Evolutionary conservation across 2,888 invertebrate genomes (phyloP), one percentile per base, ranked within the genome.

Genomic region (Drosophila colorata): DNA sequence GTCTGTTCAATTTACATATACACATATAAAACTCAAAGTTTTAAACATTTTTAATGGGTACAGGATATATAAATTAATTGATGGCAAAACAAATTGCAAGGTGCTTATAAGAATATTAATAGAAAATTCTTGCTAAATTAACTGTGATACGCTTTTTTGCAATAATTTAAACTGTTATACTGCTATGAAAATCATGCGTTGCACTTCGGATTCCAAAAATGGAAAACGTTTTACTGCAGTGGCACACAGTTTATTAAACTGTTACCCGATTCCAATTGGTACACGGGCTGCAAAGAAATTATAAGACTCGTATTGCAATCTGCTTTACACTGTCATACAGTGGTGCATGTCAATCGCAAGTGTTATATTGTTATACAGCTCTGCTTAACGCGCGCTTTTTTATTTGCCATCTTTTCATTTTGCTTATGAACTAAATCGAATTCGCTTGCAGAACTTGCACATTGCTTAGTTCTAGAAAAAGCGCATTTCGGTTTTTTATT

Each of bases 401-500:
- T 74, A 68, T 68, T 61, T 48, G 40, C 55, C 20, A 51, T 63
- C 48, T 52, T 82, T 56, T 44, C 58, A 52, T 68, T 61, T 65
- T 60, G 52, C 80, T 78, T 80, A 72, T 23, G 35, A 57, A 65
- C 77, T 75, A 79, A 69, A 52, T 60, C 61, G 58, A 75, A 57
- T 53, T 67, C 35, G 20, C 55, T 47, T 57, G 48, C 31, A 56
- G 6, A 25, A 14, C 5, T 23, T 25, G 37, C 47, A 33, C 31
- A 47, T 46, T 49, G 31, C 31, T 31, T 11, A 23, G 48, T 33
- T 41, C 23, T 20, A 43, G 31, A 14, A 52, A 20, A 47, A 35
- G 37, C 31, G 53, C 44, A 38, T 55, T 33, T 33, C 4, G n/a
- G n/a, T n/a, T 6, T 13, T 33, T 33, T 33, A 33, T 33, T 33